Conservation (phyloP, 2,797 vertebrate species). For the Alca torda region DNA sequence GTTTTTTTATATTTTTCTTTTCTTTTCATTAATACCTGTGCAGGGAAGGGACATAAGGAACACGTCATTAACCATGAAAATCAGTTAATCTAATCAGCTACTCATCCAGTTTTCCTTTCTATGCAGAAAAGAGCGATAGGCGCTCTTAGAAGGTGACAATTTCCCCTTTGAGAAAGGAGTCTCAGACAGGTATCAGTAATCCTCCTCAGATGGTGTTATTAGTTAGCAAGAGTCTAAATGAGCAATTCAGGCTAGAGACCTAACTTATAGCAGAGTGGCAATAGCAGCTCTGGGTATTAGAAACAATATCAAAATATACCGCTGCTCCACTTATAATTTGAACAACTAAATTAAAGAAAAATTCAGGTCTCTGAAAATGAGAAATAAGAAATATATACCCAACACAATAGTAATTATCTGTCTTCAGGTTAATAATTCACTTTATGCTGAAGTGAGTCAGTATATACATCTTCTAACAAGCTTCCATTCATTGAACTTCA, state of each 20-base stretch:
- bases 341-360: neutral
- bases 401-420: neutral
- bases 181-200: neutral
- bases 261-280: neutral
- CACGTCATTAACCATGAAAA: neutral
- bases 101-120: neutral
- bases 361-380: neutral
- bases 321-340: neutral
- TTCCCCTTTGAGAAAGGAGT: neutral
- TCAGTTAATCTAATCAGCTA: neutral
- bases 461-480: neutral
- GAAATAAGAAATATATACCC: neutral
- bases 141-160: neutral
- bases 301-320: neutral
- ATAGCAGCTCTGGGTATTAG: neutral
- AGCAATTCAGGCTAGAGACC: neutral
- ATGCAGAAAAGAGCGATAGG: neutral
- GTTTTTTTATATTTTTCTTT: neutral
- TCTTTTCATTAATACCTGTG: neutral
- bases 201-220: neutral
- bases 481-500: neutral
- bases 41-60: neutral
- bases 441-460: neutral
- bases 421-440: neutral
- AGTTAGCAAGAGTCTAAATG: neutral